These are phyloP conservation scores for Loxodonta africana DNA, from an alignment of 2,113 vertebrate genomes.

Conservation along the genomic window DNA sequence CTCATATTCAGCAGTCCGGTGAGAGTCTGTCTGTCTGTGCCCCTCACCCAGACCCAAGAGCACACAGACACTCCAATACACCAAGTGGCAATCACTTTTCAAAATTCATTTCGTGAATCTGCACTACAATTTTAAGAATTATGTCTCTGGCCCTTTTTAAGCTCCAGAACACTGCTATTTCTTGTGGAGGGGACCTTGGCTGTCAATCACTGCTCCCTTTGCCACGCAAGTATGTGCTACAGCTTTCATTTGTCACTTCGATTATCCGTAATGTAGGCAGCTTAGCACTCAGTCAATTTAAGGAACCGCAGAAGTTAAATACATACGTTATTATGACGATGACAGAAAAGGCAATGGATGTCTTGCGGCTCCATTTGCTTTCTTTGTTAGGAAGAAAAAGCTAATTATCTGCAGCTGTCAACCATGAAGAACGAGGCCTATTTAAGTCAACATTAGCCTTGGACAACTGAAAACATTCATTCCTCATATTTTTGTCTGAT, in stretches of 20 bases:
- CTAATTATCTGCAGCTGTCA: slow-evolving; percentile 85
- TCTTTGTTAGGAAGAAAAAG: slow-evolving; percentile 86
- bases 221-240: slow-evolving; percentile 74
- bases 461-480: slow-evolving; percentile 83
- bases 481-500: slow-evolving; percentile 70
- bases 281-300: slow-evolving; percentile 83
- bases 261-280: slow-evolving; percentile 78
- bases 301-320: slow-evolving; percentile 86
- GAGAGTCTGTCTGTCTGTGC: background rate
- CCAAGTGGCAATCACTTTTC: slow-evolving; percentile 54
- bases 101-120: slow-evolving; percentile 73
- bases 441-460: slow-evolving; percentile 83
- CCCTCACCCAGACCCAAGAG: slow-evolving; percentile 15
- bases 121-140: slow-evolving; percentile 60
- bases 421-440: slow-evolving; percentile 81
- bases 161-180: slow-evolving; percentile 58
- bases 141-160: slow-evolving; percentile 68
- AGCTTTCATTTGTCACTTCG: slow-evolving; percentile 78
- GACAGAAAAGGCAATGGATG: slow-evolving; percentile 82
- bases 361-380: slow-evolving; percentile 81
- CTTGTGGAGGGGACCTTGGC: slow-evolving; percentile 60
- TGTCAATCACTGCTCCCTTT: slow-evolving; percentile 79
- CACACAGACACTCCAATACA: slow-evolving; percentile 40
- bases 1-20: slow-evolving; percentile 20
- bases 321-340: slow-evolving; percentile 83